Percentiles rank a stretch among this genome's conserved stretches.
phyloP scores from a whole-genome alignment of 2,888 invertebrate genomes.

The Tenthredo amoena region DNA sequence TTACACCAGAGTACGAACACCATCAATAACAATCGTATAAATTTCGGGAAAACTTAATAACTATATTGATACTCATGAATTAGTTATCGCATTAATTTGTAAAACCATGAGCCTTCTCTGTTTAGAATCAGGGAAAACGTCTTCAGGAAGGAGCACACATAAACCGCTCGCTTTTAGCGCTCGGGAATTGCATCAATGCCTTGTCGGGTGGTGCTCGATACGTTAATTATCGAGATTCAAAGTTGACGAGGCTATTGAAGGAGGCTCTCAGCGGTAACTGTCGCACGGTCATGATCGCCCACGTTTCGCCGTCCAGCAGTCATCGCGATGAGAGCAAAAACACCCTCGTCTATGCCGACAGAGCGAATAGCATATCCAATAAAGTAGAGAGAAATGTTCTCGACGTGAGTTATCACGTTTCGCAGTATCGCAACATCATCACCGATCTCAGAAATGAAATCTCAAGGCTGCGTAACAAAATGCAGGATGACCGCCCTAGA shows the following conservation, averaged over 20 bases:
- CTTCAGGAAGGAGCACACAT: slow-evolving; percentile 97
- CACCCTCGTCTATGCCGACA: slow-evolving; percentile 95
- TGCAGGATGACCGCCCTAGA: slow-evolving; percentile 85
- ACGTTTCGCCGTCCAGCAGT: slow-evolving; percentile 90
- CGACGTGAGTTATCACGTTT: slow-evolving; percentile 86
- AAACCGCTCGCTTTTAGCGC: slow-evolving; percentile 92
- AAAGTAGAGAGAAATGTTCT: slow-evolving; percentile 83
- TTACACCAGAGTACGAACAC: neutral
- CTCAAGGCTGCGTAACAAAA: slow-evolving; percentile 87
- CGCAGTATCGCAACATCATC: slow-evolving; percentile 91
- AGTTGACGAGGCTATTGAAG: slow-evolving; percentile 93
- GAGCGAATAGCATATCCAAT: slow-evolving; percentile 96
- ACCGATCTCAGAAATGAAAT: slow-evolving; percentile 92
- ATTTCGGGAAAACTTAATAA: neutral
- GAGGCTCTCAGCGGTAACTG: slow-evolving; percentile 95
- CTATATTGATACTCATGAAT: neutral
- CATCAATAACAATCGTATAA: neutral
- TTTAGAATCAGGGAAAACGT: slow-evolving; percentile 89
- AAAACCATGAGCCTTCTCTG: slow-evolving; percentile 12
- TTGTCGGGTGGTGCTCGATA: slow-evolving; percentile 91
- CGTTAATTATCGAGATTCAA: slow-evolving; percentile 97
- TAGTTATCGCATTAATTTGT: neutral
- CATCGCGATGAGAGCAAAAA: slow-evolving; percentile 96
- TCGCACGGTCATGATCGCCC: slow-evolving; percentile 98
- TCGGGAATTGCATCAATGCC: slow-evolving; percentile 98